Evolutionary conservation across 2,797 vertebrate genomes (phyloP), one percentile per base, ranked within the genome.

Genomic region (Acanthurus lineatus): DNA sequence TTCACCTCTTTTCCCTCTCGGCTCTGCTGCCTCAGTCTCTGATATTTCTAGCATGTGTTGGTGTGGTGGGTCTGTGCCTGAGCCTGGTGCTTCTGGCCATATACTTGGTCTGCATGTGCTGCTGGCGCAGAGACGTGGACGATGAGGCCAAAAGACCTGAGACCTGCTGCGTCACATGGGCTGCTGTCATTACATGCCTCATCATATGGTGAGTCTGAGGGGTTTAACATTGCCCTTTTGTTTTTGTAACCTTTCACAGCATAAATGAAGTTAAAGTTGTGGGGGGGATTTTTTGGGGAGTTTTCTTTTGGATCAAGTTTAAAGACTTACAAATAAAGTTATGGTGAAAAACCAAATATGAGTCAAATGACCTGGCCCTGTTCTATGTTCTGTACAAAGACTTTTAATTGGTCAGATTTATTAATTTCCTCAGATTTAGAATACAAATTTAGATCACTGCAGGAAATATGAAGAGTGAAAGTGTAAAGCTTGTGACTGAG

Each of bases 151-250:
- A 98, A 91, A 95, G 84, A 69, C 95, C 92, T 0, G 63, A 87
- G 59, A 93, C 95, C 76, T 97, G 97, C 89, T 98, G 97, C 0
- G 62, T 97, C 91, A 98, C 96, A 74, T 98, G 97, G 97, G 94
- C 93, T 0, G 96, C 96, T 0, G 94, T 97, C 81, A 86, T 94
- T 35, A 95, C 97, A 0, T 97, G 97, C 40, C 96, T 99, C 44
- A 3, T 97, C 80, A 96, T 98, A 93, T 99, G 98, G 98, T 99
- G 91, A 97, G 98, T 94, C 22, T 48, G 14, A 69, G 45, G 19
- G 22, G 12, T 38, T 15, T 35, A 51, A 56, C 15, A 5, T 19
- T n/a, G 0, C 16, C 12, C 4, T 7, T 44, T 17, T 45, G 48
- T 49, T 72, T 71, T 61, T 42, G 40, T 42, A 42, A 9, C 40